A percentile compares a stretch with the other conserved stretches of the same genome.
phyloP scores from a whole-genome alignment of 2,888 invertebrate genomes.

The Meteorus colon region DNA sequence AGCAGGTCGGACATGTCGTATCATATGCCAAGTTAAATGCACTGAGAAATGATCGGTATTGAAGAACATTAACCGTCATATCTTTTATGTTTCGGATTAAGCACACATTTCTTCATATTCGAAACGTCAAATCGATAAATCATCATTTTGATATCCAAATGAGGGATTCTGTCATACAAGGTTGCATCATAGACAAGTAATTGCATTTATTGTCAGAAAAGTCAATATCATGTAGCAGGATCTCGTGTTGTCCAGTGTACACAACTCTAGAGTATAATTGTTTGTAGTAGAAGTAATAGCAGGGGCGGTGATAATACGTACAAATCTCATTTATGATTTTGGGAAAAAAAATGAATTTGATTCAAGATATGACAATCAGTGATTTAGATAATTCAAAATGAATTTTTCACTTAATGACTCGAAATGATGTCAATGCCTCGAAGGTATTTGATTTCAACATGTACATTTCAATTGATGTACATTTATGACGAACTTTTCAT shows the following conservation, averaged over 20 bases:
- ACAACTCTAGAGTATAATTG: background rate
- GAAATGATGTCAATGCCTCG: too few species aligned
- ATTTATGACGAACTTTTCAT: too few species aligned
- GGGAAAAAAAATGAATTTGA: too few species aligned
- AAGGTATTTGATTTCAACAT: too few species aligned
- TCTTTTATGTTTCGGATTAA: too few species aligned
- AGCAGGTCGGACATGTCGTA: slow-evolving; percentile 18
- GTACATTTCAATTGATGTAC: too few species aligned
- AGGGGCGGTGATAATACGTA: background rate
- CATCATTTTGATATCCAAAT: background rate
- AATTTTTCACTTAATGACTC: too few species aligned
- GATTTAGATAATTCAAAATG: too few species aligned
- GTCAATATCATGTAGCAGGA: slow-evolving; percentile 37
- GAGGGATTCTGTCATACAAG: background rate
- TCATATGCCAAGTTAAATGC: slow-evolving; percentile 7
- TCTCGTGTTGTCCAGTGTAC: slow-evolving; percentile 14
- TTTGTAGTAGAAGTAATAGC: background rate
- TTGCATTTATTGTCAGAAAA: slow-evolving; percentile 38
- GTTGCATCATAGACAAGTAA: slow-evolving; percentile 36
- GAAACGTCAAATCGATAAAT: background rate
- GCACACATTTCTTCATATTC: background rate
- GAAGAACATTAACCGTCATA: slow-evolving; percentile 12
- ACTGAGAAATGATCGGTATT: slow-evolving; percentile 18
- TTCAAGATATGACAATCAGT: too few species aligned
- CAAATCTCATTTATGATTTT: too few species aligned